Evolutionary conservation across 2,797 vertebrate species (phyloP).

Genomic region (Rhinichthys osculus): DNA sequence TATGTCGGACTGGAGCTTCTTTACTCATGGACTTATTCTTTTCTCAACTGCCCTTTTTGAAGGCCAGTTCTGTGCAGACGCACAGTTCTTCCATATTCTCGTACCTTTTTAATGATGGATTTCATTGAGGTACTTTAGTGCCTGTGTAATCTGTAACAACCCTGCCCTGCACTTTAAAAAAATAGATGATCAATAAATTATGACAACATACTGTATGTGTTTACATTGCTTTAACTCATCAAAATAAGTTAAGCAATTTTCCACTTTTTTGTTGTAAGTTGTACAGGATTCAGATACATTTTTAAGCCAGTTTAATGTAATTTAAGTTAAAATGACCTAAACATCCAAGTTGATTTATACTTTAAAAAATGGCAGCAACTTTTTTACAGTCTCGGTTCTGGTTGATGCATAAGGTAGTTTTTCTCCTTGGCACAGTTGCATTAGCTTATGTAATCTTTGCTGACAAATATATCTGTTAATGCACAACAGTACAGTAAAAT

Average conservation of each 20-base stretch:
- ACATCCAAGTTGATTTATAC: no score
- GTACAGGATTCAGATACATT: no score
- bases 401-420: neutral
- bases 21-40: slow-evolving; percentile 9
- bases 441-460: neutral
- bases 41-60: slow-evolving; percentile 3
- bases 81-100: neutral
- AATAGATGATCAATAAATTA: no score
- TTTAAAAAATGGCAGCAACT: no score
- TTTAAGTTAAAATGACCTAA: no score
- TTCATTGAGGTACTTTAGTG: neutral
- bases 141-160: neutral
- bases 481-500: neutral
- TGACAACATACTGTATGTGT: no score
- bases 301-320: no score
- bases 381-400: neutral
- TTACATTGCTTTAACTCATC: no score
- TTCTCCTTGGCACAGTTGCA: neutral
- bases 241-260: no score
- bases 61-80: neutral
- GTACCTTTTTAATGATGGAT: neutral
- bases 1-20: neutral
- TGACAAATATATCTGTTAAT: slow-evolving; percentile 16
- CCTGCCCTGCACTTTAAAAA: neutral
- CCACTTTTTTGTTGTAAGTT: no score